These are phyloP conservation scores for Phengaris arion DNA, from an alignment of 2,888 invertebrate genomes.

Conservation along the genomic window DNA sequence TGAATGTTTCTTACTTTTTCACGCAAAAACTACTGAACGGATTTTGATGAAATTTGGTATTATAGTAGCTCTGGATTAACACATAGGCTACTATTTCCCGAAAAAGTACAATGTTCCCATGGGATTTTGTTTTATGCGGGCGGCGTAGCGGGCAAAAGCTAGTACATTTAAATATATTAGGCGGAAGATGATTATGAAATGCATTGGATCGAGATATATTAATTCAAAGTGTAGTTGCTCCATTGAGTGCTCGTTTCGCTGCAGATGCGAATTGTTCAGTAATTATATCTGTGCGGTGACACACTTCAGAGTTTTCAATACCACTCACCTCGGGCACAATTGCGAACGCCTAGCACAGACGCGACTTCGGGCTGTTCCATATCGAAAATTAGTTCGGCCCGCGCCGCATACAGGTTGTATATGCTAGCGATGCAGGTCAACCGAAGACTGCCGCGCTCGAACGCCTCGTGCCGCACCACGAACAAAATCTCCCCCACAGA, in stretches of 20 bases:
- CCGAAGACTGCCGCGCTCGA: slow-evolving; percentile 82
- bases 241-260: slow-evolving; percentile 1
- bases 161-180: too few species aligned
- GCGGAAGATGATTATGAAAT: neutral
- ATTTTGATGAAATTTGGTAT: too few species aligned
- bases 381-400: slow-evolving; percentile 82
- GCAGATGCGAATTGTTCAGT: neutral
- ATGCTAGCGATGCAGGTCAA: slow-evolving; percentile 84
- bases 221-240: neutral
- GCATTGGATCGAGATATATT: neutral
- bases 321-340: slow-evolving; percentile 77
- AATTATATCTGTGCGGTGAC: slow-evolving; percentile 23
- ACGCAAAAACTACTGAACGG: too few species aligned
- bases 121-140: too few species aligned
- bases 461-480: slow-evolving; percentile 81
- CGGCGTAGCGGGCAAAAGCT: too few species aligned
- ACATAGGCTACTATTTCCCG: too few species aligned
- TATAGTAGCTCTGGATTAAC: too few species aligned
- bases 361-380: slow-evolving; percentile 88
- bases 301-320: slow-evolving; percentile 34
- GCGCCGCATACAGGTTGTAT: slow-evolving; percentile 83
- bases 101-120: too few species aligned
- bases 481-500: slow-evolving; percentile 77
- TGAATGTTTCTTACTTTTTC: too few species aligned
- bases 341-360: slow-evolving; percentile 85